Evolutionary conservation across 2,888 invertebrate species (phyloP).

Genomic region (Cataglyphis altisquamis): DNA sequence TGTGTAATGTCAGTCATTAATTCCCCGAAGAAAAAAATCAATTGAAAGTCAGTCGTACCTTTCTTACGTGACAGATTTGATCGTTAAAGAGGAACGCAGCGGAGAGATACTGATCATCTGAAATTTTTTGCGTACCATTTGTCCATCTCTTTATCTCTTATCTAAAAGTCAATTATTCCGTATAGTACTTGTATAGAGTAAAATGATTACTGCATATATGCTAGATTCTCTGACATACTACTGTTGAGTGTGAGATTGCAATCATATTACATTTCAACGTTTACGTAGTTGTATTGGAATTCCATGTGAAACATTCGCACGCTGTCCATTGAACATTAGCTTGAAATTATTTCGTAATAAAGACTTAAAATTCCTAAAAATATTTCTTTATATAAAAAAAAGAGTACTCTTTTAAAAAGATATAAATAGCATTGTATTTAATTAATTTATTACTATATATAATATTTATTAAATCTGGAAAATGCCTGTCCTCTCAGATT

Average conservation of each 20-base stretch:
- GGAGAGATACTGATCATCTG: background rate
- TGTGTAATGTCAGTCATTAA: slow-evolving; percentile 36
- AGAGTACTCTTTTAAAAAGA: too few relatives aligned
- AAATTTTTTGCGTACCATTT: background rate
- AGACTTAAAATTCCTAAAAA: background rate
- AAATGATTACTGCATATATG: background rate
- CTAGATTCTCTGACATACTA: background rate
- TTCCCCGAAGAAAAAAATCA: slow-evolving; percentile 15
- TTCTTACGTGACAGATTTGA: slow-evolving; percentile 15
- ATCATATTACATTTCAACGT: background rate
- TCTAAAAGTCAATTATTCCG: background rate
- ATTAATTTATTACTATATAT: too few relatives aligned
- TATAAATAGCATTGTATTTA: too few relatives aligned
- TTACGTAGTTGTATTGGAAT: background rate
- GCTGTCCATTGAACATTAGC: background rate
- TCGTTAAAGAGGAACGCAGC: background rate
- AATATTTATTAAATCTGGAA: background rate
- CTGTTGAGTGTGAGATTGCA: slow-evolving; percentile 20
- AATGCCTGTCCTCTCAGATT: background rate
- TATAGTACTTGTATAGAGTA: background rate
- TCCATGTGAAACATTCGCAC: background rate
- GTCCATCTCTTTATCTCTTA: background rate
- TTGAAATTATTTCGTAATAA: background rate
- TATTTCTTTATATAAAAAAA: background rate
- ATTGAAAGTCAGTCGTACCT: slow-evolving; percentile 18